A percentile compares a stretch with the other conserved stretches of the same genome.
These are phyloP conservation scores for Drosophila virilis DNA, from an alignment of 1,140 invertebrate genomes.

Conservation along the genomic window DNA sequence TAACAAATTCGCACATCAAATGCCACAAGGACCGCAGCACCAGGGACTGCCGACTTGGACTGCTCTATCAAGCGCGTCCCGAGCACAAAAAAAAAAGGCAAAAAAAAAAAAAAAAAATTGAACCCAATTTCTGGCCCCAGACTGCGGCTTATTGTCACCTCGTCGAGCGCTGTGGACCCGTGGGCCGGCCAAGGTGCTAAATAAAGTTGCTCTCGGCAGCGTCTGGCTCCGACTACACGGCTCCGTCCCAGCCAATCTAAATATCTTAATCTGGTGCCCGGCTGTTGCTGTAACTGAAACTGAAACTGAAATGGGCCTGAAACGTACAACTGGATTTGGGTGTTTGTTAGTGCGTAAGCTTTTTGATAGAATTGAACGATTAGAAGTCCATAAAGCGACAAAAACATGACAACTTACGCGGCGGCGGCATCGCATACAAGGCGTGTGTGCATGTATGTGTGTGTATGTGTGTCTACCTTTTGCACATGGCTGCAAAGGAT, in stretches of 20 bases:
- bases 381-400: conserved; percentile 84
- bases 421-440: conserved; percentile 60
- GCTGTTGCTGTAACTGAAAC: conserved; percentile 19
- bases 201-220: conserved; percentile 31
- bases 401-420: conserved; percentile 84
- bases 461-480: conserved; percentile 24
- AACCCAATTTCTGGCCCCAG: conserved; percentile 67
- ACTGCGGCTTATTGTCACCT: conserved; percentile 76
- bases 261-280: conserved; percentile 81
- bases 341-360: conserved; percentile 83
- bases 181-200: conserved; percentile 41
- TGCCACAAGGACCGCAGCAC: conserved; percentile 64
- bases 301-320: conserved; percentile 60
- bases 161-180: conserved; percentile 48
- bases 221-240: background rate
- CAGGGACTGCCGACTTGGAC: conserved; percentile 20
- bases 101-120: conserved; percentile 64
- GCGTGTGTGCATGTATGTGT: conserved; percentile 48
- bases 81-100: conserved; percentile 74
- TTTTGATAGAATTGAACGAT: conserved; percentile 84
- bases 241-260: conserved; percentile 68
- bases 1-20: conserved; percentile 84
- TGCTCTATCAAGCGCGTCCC: conserved; percentile 58
- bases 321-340: conserved; percentile 55
- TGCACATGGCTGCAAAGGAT: conserved; percentile 63